phyloP scores from a whole-genome alignment of 2,797 vertebrate species.

The Sternotherus odoratus region DNA sequence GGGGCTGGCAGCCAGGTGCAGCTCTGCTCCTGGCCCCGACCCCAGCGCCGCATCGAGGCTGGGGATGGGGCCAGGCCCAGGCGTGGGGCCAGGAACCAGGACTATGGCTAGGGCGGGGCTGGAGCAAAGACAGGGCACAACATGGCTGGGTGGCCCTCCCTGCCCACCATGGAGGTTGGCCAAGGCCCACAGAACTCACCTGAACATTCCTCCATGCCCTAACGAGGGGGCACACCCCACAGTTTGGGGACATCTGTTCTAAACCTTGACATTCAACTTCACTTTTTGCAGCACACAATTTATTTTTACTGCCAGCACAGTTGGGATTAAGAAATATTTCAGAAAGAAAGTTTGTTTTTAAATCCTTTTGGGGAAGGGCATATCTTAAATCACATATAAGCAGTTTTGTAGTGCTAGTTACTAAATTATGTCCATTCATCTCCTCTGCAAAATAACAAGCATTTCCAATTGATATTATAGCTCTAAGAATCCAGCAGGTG shows the following conservation, averaged over 20 bases:
- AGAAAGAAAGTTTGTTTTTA: not conserved
- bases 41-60: too few species aligned
- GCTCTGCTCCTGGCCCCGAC: too few species aligned
- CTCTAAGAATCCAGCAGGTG: conserved; percentile 37
- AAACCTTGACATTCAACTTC: not conserved
- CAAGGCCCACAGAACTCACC: too few species aligned
- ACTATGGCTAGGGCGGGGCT: too few species aligned
- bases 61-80: too few species aligned
- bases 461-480: not conserved
- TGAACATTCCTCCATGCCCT: too few species aligned
- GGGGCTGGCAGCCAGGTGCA: too few species aligned
- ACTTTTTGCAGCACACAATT: not conserved
- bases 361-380: conserved; percentile 1
- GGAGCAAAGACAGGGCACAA: too few species aligned
- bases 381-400: not conserved
- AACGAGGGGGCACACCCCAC: too few species aligned
- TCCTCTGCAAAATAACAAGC: not conserved
- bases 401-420: not conserved
- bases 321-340: not conserved
- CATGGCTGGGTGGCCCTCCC: too few species aligned
- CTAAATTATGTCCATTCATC: not conserved
- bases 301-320: not conserved
- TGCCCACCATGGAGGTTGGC: too few species aligned
- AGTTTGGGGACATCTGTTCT: not conserved
- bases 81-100: too few species aligned